Percentiles rank a stretch among this genome's conserved stretches.
These are phyloP conservation scores for Neoitamus cyanurus DNA, from an alignment of 2,888 invertebrate genomes.

Conservation along the genomic window DNA sequence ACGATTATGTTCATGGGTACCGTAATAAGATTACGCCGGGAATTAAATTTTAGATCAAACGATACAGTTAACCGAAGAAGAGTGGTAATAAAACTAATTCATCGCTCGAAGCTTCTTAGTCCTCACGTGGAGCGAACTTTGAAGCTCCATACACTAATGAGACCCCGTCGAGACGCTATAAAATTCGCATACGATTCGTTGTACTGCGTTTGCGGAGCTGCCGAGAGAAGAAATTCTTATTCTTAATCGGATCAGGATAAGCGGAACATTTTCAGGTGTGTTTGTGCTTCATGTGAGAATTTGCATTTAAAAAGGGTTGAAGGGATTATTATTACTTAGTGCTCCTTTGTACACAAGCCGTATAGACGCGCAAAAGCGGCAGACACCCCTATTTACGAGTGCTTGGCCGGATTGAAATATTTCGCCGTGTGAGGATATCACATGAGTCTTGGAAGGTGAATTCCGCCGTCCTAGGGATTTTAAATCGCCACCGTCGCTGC, in stretches of 20 bases:
- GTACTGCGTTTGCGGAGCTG: slow-evolving; percentile 1
- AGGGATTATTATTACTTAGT: slow-evolving; percentile 51
- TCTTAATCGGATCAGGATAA: slow-evolving; percentile 56
- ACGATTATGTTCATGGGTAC: slow-evolving; percentile 13
- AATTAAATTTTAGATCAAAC: slow-evolving; percentile 51
- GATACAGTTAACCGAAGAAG: slow-evolving; percentile 47
- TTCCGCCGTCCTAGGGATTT: background rate
- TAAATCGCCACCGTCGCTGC: slow-evolving; percentile 4
- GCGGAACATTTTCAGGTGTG: slow-evolving; percentile 54
- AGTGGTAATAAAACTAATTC: slow-evolving; percentile 51
- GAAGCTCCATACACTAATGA: background rate
- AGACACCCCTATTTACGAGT: slow-evolving; percentile 24
- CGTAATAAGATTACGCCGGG: slow-evolving; percentile 45
- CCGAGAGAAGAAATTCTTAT: slow-evolving; percentile 44
- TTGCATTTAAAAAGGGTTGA: slow-evolving; percentile 53
- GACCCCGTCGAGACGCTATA: background rate
- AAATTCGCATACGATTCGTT: slow-evolving; percentile 26
- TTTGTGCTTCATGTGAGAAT: slow-evolving; percentile 52
- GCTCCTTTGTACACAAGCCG: slow-evolving; percentile 41
- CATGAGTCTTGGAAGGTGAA: slow-evolving; percentile 9
- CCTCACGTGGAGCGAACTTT: background rate
- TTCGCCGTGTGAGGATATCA: slow-evolving; percentile 16
- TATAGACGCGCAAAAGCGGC: background rate
- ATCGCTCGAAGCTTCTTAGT: background rate
- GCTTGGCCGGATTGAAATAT: slow-evolving; percentile 36